These are phyloP conservation scores for Bombyx mandarina DNA, from an alignment of 1,140 invertebrate genomes.

Conservation along the genomic window DNA sequence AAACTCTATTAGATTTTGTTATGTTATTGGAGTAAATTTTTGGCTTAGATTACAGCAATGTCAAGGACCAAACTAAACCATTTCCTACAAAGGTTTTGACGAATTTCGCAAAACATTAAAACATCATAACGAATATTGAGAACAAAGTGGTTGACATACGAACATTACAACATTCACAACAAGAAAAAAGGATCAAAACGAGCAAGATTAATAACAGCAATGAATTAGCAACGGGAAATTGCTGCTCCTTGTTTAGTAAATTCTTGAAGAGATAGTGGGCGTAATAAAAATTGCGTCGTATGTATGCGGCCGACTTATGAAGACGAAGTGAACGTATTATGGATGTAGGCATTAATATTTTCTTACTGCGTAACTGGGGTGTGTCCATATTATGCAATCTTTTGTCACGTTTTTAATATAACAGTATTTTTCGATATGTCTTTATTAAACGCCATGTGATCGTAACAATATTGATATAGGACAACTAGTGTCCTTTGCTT, in stretches of 20 bases:
- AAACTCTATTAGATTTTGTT: too few relatives aligned
- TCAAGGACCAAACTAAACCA: too few relatives aligned
- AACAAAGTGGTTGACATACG: neutral
- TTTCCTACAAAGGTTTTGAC: too few relatives aligned
- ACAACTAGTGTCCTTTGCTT: too few relatives aligned
- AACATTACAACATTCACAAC: conserved; percentile 13
- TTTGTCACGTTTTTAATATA: conserved; percentile 13
- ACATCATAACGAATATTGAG: too few relatives aligned
- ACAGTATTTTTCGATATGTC: too few relatives aligned
- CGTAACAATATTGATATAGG: too few relatives aligned
- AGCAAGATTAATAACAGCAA: conserved; percentile 38
- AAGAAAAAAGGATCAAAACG: conserved; percentile 26
- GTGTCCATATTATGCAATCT: conserved; percentile 1
- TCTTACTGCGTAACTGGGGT: neutral
- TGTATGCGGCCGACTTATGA: conserved; percentile 23
- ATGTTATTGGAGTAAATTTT: too few relatives aligned
- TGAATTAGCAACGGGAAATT: conserved; percentile 42
- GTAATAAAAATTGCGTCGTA: conserved; percentile 33
- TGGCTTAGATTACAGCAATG: too few relatives aligned
- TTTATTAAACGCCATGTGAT: too few relatives aligned
- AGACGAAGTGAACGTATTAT: conserved; percentile 29
- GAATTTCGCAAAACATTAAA: neutral
- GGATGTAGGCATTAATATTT: conserved; percentile 26
- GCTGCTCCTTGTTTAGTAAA: conserved; percentile 42
- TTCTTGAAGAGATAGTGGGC: conserved; percentile 23